Percentiles rank a stretch among this genome's conserved stretches.
Evolutionary conservation across 2,113 vertebrate genomes (phyloP).

Genomic region (Fukomys damarensis): DNA sequence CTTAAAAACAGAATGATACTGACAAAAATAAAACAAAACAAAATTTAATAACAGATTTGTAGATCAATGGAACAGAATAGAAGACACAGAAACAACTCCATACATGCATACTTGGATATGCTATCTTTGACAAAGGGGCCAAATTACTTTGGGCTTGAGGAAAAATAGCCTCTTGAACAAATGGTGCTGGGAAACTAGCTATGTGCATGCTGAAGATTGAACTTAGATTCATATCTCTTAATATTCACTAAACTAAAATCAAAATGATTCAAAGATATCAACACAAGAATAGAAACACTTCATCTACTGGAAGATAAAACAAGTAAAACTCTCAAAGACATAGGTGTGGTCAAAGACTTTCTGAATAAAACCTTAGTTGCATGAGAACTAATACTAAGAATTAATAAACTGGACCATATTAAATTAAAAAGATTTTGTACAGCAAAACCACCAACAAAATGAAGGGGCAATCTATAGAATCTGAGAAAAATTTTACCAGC

Average conservation of each 20-base stretch:
- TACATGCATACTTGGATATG: background rate
- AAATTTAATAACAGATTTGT: background rate
- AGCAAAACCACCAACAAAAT: background rate
- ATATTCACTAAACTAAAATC: background rate
- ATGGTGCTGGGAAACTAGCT: background rate
- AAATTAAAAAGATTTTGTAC: background rate
- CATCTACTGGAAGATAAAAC: background rate
- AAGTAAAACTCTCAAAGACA: background rate
- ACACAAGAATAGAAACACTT: background rate
- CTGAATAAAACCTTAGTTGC: background rate
- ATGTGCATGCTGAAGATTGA: background rate
- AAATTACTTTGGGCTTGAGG: background rate
- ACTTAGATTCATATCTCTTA: background rate
- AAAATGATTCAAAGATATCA: background rate
- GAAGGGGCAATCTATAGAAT: background rate
- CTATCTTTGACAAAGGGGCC: background rate
- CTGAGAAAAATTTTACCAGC: background rate
- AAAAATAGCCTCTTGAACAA: background rate
- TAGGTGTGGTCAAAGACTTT: background rate
- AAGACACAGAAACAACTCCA: background rate
- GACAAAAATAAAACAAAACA: too few relatives aligned
- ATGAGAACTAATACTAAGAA: background rate
- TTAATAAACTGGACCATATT: background rate
- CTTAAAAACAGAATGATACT: background rate
- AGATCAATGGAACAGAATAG: background rate